Evolutionary conservation across 2,797 vertebrate species (phyloP), one percentile per base, ranked within the genome.

Genomic region (Scleropages formosus): DNA sequence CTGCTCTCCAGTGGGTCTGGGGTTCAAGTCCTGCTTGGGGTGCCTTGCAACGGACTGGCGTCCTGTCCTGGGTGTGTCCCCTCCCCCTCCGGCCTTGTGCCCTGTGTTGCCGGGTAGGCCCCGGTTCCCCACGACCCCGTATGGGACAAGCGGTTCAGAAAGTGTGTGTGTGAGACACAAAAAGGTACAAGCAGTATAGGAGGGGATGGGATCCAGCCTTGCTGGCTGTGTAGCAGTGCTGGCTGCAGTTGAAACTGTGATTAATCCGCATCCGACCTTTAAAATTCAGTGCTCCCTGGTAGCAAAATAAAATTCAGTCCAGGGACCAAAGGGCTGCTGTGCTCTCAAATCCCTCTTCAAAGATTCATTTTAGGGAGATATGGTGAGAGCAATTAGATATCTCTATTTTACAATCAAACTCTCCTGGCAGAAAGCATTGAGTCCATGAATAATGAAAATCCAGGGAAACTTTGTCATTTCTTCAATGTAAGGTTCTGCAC

Each of bases 361-460:
- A 62, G 59, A 10, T 9, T 27, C 11, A 9, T 10, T 74, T 59
- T 31, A 22, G 26, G 39, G n/a, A 47, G 44, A 39, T 24, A 65
- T 39, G 72, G 12, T 63, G 72, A 27, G 47, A 27, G 18, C 44
- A 79, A 65, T 74, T 68, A 62, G n/a, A 77, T 65, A 53, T 49
- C 58, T 77, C 3, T 59, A 70, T 72, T 77, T 67, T 46, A 39
- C 78, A 53, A 51, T 26, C 67, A 53, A 39, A 39, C 51, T 26
- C 4, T 6, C 10, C 22, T 27, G 44, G 56, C 46, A 16, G 20
- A 60, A 49, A 64, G 73, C 62, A 10, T 24, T 27, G 62, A 71
- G 47, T 4, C 78, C 46, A 78, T 80, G 49, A 74, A 81, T 78
- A 77, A 78, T 53, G 69, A 78, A 47, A 8, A 22, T 24, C 76